Evolutionary conservation across 2,113 vertebrate genomes (phyloP).

Genomic region (Syngnathus typhle): DNA sequence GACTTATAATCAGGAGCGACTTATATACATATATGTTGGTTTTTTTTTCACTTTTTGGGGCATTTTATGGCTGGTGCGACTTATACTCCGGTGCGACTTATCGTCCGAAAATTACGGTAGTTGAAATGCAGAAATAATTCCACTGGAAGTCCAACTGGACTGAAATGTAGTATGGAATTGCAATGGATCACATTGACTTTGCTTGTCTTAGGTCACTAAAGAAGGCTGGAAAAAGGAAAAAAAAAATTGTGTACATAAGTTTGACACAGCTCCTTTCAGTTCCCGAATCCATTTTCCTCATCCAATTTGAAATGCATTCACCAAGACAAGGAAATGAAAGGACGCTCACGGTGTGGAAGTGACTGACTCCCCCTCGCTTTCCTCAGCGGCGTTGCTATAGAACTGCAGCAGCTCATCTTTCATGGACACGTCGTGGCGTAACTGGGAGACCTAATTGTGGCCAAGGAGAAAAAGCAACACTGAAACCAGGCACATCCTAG

Average conservation of each 20-base stretch:
- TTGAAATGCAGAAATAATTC: not conserved
- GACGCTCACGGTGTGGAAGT: conserved; percentile 85
- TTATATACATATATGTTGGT: too few species aligned
- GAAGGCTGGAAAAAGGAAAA: too few species aligned
- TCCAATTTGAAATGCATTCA: not conserved
- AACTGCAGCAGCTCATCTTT: conserved; percentile 98
- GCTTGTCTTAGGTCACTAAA: not conserved
- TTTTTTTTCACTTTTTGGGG: too few species aligned
- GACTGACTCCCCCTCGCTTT: conserved; percentile 86
- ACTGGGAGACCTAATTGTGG: conserved; percentile 81
- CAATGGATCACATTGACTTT: not conserved
- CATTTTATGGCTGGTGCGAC: too few species aligned
- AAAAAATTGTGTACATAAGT: not conserved
- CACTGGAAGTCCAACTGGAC: too few species aligned
- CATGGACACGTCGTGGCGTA: conserved; percentile 94
- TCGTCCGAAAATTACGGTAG: too few species aligned
- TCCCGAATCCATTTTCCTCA: not conserved
- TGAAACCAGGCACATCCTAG: not conserved
- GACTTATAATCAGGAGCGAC: too few species aligned
- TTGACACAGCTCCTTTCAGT: not conserved
- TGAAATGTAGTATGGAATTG: not conserved
- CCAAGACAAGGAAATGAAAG: not conserved
- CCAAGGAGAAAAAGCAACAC: not conserved
- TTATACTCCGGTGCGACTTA: too few species aligned
- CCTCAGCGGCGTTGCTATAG: conserved; percentile 89